Percentiles rank a stretch among this genome's conserved stretches.
Conservation (phyloP, 2,113 vertebrate genomes). For the Perca schrenkii region DNA sequence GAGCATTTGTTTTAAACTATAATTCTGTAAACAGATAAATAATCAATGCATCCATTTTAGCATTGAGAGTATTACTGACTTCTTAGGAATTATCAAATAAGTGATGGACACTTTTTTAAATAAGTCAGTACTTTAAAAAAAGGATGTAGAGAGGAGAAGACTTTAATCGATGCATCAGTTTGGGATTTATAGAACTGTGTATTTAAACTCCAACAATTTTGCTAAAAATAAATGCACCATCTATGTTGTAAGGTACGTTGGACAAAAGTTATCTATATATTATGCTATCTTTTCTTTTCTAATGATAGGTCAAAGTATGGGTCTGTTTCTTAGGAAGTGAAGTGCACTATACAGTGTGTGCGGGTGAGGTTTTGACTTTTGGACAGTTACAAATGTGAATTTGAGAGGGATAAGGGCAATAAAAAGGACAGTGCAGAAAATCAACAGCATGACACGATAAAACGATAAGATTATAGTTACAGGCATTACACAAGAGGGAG, state of each 20-base stretch:
- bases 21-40: background rate
- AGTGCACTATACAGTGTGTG: background rate
- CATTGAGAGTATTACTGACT: constrained; percentile 3
- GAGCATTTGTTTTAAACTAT: constrained; percentile 8
- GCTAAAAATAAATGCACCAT: constrained; percentile 21
- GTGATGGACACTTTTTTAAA: background rate
- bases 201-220: background rate
- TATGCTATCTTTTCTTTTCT: constrained; percentile 16
- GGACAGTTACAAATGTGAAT: background rate
- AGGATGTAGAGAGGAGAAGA: background rate
- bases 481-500: background rate
- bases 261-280: constrained; percentile 31
- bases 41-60: constrained; percentile 8
- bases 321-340: constrained; percentile 5
- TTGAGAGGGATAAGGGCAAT: background rate
- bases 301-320: constrained; percentile 16
- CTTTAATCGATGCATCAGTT: background rate
- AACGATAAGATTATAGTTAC: background rate
- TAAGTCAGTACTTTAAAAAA: constrained; percentile 5
- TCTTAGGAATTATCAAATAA: constrained; percentile 13
- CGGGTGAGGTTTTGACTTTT: constrained; percentile 16
- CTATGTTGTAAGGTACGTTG: background rate
- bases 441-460: background rate
- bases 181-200: background rate
- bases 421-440: background rate